These are phyloP conservation scores for Epistrophella euchroma DNA, from an alignment of 2,888 invertebrate species.

Conservation along the genomic window DNA sequence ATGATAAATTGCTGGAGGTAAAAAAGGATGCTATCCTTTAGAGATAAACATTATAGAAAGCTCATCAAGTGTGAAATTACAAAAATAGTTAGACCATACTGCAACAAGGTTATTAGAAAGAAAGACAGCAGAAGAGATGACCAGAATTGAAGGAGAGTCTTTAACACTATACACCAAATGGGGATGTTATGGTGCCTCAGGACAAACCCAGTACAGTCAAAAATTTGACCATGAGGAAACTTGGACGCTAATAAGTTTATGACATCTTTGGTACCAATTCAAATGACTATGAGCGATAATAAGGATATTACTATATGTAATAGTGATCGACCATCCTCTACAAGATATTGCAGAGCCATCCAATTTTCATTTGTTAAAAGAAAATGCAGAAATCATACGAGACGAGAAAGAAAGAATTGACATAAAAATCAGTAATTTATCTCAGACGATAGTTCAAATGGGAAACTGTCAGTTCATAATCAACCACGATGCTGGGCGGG, in stretches of 20 bases:
- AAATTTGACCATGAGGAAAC: background rate
- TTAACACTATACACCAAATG: slow-evolving; percentile 1
- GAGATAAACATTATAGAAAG: too few relatives aligned
- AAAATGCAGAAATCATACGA: background rate
- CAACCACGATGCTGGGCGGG: too few relatives aligned
- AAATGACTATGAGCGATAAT: background rate
- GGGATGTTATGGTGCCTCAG: slow-evolving; percentile 10
- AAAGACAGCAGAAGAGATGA: too few relatives aligned
- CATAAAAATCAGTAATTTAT: background rate
- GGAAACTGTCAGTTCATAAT: too few relatives aligned
- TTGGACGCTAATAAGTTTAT: background rate
- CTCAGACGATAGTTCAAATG: background rate
- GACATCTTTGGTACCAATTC: background rate
- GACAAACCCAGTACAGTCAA: background rate
- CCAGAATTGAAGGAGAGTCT: slow-evolving; percentile 2
- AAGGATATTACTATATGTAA: background rate
- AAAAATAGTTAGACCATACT: too few relatives aligned
- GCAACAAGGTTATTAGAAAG: too few relatives aligned
- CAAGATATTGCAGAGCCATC: background rate
- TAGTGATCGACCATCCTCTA: slow-evolving; percentile 4
- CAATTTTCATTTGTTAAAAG: background rate
- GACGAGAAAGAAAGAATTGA: background rate
- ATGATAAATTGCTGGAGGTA: background rate
- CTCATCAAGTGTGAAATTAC: too few relatives aligned
- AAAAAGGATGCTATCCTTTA: too few relatives aligned